Evolutionary conservation across 2,797 vertebrate species (phyloP).

Genomic region (Tapirus indicus): DNA sequence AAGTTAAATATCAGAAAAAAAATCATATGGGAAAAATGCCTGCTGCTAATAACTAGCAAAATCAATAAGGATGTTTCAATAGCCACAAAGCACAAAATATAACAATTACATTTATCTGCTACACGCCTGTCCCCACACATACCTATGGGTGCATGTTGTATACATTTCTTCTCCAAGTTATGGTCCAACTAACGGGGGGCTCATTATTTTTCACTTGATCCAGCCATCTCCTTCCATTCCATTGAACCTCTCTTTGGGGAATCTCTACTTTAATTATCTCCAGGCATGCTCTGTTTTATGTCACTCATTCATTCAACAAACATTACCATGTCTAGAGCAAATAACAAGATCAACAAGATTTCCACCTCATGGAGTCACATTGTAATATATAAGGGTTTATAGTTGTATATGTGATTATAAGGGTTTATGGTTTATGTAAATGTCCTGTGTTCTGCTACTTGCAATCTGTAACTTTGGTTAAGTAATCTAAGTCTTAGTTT

Average conservation of each 20-base stretch:
- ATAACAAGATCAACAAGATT: background rate
- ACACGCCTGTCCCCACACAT: fast-evolving
- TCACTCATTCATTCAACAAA: conserved; percentile 6
- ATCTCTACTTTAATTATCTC: background rate
- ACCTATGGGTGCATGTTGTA: background rate
- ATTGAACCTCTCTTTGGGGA: background rate
- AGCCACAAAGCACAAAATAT: background rate
- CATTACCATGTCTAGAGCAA: background rate
- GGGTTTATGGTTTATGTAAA: background rate
- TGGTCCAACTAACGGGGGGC: background rate
- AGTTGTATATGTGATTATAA: background rate
- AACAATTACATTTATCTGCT: background rate
- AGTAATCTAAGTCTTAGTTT: background rate
- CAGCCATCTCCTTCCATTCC: background rate
- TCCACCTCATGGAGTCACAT: background rate
- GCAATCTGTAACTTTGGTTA: background rate
- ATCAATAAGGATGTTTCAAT: background rate
- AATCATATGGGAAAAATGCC: background rate
- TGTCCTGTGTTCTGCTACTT: background rate
- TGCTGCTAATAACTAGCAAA: background rate
- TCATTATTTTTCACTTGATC: background rate
- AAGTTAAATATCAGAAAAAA: conserved; percentile 47
- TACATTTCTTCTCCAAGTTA: background rate
- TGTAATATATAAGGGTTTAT: background rate
- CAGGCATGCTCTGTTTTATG: background rate